Evolutionary conservation across 2,113 vertebrate genomes (phyloP), one percentile per base, ranked within the genome.

Genomic region (Pica pica): DNA sequence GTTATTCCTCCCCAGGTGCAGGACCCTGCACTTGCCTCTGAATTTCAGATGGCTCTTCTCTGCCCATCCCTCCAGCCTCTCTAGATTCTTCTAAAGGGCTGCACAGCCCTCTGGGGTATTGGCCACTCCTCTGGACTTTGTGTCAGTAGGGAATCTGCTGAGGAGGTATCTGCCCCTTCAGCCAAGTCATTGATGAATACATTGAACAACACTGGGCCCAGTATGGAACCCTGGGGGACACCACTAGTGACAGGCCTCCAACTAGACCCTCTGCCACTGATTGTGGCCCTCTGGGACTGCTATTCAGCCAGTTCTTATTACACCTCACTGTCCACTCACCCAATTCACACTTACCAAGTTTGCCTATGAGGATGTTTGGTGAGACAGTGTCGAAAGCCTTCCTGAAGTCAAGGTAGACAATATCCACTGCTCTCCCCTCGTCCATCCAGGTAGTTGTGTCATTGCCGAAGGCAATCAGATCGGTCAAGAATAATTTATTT

Each of bases 1-100:
- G 7, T 15, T 50, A 2, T 6, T 42, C 27, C 7, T 52, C 26
- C 2, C 1, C 52, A 50, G 16, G 13, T 31, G 35, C 10, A 42
- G 20, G 20, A 31, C 2, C 4, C 16, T 42, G 14, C 9, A 9
- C 1, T 35, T 30, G 1, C 8, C 19, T 50, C 2, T 5, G 31
- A 3, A 37, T 52, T 86, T 59, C 24, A 35, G 5, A 7, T 0
- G 1, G 21, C 52, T 69, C 37, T 20, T 49, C 27, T 59, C 6
- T 22, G 7, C 22, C 22, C 22, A 37, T 19, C 5, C 8, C 33
- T 60, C 6, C 28, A 53, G 5, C 1, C 23, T 53, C 10, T 4
- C 1, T 0, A 57, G 4, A 7, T 10, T 18, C 10, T 23, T 53
- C 64, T 61, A 28, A 46, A 61, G 55, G 6, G 11, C 55, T 87